Percentiles rank a stretch among this genome's conserved stretches.
phyloP scores from a whole-genome alignment of 1,140 invertebrate genomes.

The Drosophila athabasca region DNA sequence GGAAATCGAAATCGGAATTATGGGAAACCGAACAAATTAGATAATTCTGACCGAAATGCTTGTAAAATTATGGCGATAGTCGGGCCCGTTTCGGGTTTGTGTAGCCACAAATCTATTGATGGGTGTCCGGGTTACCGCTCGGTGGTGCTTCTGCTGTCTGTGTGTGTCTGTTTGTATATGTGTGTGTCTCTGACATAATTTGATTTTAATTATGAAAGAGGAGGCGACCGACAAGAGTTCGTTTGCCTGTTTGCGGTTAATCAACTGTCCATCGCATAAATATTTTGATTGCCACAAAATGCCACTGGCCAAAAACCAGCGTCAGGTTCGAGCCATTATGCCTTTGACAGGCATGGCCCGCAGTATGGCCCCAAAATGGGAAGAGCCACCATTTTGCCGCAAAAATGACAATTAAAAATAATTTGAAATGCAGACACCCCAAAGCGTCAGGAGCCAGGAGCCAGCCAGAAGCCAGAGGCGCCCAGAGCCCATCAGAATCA shows the following conservation, averaged over 20 bases:
- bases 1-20: neutral
- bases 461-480: neutral
- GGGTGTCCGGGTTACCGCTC: too few species aligned
- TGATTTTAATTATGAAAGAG: constrained; percentile 79
- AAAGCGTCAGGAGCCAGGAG: constrained; percentile 5
- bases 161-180: constrained; percentile 10
- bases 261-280: constrained; percentile 73
- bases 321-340: neutral
- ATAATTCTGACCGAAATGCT: constrained; percentile 33
- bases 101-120: neutral
- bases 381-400: constrained; percentile 19
- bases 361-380: neutral
- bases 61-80: constrained; percentile 27
- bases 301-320: constrained; percentile 28
- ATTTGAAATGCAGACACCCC: constrained; percentile 71
- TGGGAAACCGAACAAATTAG: constrained; percentile 18
- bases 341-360: constrained; percentile 23
- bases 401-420: constrained; percentile 80
- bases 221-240: constrained; percentile 23
- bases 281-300: constrained; percentile 69
- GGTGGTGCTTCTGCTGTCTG: constrained; percentile 1
- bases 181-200: constrained; percentile 49
- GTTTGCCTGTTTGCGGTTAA: constrained; percentile 70
- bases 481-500: constrained; percentile 4
- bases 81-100: neutral